Evolutionary conservation across 2,113 vertebrate genomes (phyloP), one percentile per base, ranked within the genome.

Genomic region (Rhadina sibilatrix): DNA sequence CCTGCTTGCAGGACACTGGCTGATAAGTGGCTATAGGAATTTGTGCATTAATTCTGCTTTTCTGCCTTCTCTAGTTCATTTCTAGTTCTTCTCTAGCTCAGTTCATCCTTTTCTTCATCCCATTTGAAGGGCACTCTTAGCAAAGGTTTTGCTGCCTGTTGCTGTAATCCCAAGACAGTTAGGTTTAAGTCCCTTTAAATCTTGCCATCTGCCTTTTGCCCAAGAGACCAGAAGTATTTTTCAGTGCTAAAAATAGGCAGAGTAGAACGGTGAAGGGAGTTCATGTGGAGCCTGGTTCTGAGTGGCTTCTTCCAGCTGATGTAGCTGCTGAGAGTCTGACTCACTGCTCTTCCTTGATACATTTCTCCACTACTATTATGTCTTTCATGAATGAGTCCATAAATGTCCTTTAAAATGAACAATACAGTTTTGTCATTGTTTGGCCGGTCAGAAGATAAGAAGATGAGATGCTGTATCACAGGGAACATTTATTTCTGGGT

Each of bases 401-500:
- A 64, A 93, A 38, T 33, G 28, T 82, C 35, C n/a, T 94, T 79
- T 75, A 71, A 69, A 47, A 46, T 11, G 5, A 82, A 79, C 53
- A 71, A 52, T 52, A 53, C 2, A 6, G 8, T 65, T 92, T 83
- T 89, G 49, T 64, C 49, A 72, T 74, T 88, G n/a, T 86, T 68
- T 79, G 50, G 23, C 46, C 27, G 31, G 66, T n/a, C 28, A 54
- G 57, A 79, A 22, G 49, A 37, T 46, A 47, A 71, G 47, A 52
- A 74, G 40, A 40, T 49, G 56, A 81, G 52, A 44, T 60, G 22
- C 12, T 70, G 33, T 61, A 50, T 66, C 63, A 74, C 33, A 81
- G 56, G 54, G 49, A 91, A 71, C 74, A 60, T 64, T 64, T 65
- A 40, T 87, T 93, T 87, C 65, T 61, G 69, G 53, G 27, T 28